Percentiles rank a stretch among this genome's conserved stretches.
Evolutionary conservation across 2,113 vertebrate species (phyloP).

Genomic region (Corapipo altera): DNA sequence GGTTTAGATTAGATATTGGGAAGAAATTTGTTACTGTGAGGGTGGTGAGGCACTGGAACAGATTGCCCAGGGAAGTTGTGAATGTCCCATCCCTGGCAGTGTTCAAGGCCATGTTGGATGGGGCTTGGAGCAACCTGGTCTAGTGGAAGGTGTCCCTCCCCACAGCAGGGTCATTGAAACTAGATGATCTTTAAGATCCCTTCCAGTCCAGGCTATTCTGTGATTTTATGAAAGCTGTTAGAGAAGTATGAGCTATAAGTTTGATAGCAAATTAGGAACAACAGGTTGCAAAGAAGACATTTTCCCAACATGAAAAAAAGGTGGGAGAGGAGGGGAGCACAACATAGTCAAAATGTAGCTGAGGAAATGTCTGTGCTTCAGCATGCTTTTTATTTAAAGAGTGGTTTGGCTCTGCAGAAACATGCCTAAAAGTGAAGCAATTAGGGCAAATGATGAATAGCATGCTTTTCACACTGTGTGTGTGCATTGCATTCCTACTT

Average conservation of each 20-base stretch:
- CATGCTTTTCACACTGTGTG: not conserved
- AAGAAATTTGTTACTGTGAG: not conserved
- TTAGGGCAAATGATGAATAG: not conserved
- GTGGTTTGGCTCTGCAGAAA: not conserved
- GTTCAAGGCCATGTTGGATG: not conserved
- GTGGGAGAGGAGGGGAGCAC: accelerated
- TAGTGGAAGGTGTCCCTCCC: not conserved
- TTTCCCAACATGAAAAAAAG: not conserved
- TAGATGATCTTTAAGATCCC: not conserved
- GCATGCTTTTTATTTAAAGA: not conserved
- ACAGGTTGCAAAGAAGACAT: accelerated
- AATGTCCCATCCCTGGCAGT: not conserved
- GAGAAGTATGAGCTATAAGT: not conserved
- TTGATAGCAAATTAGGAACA: not conserved
- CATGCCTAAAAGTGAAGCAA: not conserved
- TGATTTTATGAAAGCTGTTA: not conserved
- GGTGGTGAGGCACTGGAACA: not conserved
- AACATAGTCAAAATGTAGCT: not conserved
- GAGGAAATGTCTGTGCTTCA: not conserved
- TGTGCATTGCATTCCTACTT: not conserved
- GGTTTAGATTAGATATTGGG: not conserved
- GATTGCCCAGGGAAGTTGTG: not conserved
- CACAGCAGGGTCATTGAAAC: accelerated
- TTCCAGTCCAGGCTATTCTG: not conserved
- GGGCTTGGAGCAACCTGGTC: not conserved